A percentile compares a stretch with the other conserved stretches of the same genome.
Evolutionary conservation across 2,113 vertebrate species (phyloP).

Genomic region (Sigmodon hispidus): DNA sequence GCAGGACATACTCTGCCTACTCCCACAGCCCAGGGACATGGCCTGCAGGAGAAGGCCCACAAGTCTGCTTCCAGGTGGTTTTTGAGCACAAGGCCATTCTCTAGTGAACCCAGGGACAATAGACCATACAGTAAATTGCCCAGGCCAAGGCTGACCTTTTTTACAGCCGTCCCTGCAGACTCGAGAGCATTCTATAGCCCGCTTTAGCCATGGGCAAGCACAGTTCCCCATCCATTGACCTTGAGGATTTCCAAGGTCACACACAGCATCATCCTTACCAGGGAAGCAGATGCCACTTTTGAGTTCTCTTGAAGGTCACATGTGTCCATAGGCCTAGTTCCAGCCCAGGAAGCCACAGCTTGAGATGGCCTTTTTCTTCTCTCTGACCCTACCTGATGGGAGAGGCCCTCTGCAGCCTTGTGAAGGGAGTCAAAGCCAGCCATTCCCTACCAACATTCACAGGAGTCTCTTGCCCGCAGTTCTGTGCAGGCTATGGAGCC

Average conservation of each 20-base stretch:
- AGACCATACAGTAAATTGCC: rapidly evolving
- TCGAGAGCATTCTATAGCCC: too few relatives aligned
- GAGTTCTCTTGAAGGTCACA: neutral
- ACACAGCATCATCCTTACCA: rapidly evolving
- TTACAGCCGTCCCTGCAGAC: too few relatives aligned
- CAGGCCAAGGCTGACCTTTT: neutral
- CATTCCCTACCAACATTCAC: neutral
- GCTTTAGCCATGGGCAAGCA: rapidly evolving
- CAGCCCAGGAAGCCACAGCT: neutral
- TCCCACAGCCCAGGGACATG: rapidly evolving
- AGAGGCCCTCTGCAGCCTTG: neutral
- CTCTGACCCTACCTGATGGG: rapidly evolving
- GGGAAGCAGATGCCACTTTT: neutral
- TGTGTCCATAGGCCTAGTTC: neutral
- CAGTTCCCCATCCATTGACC: neutral
- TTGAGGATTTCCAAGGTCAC: rapidly evolving
- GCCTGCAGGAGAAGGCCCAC: too few relatives aligned
- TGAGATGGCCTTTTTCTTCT: neutral
- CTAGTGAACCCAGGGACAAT: rapidly evolving
- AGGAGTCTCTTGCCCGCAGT: neutral
- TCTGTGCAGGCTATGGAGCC: neutral
- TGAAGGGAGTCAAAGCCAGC: neutral
- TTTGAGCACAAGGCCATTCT: rapidly evolving
- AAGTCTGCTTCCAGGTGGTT: too few relatives aligned
- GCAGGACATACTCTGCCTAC: rapidly evolving